Base-by-base conservation (phyloP, 2,797 vertebrate species). In the Florisuga fusca region DNA sequence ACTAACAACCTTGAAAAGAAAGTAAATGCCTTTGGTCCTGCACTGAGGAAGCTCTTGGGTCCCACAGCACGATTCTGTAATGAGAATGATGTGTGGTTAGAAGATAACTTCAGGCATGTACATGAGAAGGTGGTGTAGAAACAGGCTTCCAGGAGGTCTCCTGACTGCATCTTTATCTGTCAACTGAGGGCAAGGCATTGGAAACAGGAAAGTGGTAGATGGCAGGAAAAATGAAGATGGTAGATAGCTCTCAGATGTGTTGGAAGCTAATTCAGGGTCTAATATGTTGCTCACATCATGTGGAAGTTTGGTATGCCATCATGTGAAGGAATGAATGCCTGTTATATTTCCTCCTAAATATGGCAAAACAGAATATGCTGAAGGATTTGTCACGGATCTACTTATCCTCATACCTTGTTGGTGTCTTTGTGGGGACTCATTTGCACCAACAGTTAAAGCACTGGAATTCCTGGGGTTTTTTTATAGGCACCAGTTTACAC, bases 381-480 rank as follows among this genome's bases (percentile, higher is more conserved):
- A 3, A 43, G 48, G 29, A 25, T 66, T 29, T 77, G 1, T 26
- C 21, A 7, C 2, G 6, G 36, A 31, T 69, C 34, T 41, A 9
- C 9, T 33, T 77, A 27, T 53, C 33, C 64, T 75, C 7, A 3
- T 29, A 7, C 59, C 64, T 71, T 79, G 31, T 13, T 36, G 17
- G 17, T 55, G 31, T 25, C 53, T 57, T 87, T 16, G 29, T 6
- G 16, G 27, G 31, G 50, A 53, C 17, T 15, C 63, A 33, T 53
- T 41, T 41, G 38, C 38, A 41, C 38, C 38, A 36, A 36, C 36
- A 36, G 36, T 36, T 36, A 36, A 36, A 8, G 10, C 36, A 14
- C 38, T 41, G 38, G 13, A 41, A 13, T 41, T 41, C 38, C 14
- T 41, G 38, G 38, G 0, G 10, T 48, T 50, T 0, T 0, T 7